Evolutionary conservation across 2,113 vertebrate species (phyloP).

Genomic region (Asarcornis scutulata): DNA sequence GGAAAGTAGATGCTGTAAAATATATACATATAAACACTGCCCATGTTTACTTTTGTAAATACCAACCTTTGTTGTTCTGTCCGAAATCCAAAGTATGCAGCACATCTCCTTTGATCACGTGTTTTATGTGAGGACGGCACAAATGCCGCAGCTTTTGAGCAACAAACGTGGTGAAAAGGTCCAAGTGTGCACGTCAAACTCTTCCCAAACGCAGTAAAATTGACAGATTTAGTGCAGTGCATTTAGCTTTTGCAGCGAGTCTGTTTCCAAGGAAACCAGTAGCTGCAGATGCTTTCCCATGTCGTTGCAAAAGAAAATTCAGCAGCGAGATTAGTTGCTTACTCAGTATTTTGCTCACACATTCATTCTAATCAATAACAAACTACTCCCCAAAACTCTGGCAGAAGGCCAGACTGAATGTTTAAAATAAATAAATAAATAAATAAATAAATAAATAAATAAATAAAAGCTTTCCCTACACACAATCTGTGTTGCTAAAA

Average conservation of each 20-base stretch:
- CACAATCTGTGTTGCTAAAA: background rate
- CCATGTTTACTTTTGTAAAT: background rate
- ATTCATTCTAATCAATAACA: background rate
- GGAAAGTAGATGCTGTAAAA: background rate
- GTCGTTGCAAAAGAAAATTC: background rate
- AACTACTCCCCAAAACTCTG: background rate
- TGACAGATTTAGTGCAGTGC: background rate
- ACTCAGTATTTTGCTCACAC: background rate
- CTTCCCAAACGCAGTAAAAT: conserved; percentile 18
- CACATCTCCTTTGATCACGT: background rate
- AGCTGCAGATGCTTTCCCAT: conserved; percentile 53
- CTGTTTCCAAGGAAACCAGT: conserved; percentile 72
- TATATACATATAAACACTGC: background rate
- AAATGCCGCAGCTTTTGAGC: background rate
- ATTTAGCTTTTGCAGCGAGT: conserved; percentile 29
- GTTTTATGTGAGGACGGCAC: background rate
- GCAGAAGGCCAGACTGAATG: background rate
- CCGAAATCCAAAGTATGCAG: background rate
- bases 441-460: background rate
- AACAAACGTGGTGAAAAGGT: background rate
- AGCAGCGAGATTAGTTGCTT: background rate
- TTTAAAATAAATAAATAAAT: background rate
- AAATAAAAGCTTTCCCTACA: background rate
- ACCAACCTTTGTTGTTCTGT: conserved; percentile 41
- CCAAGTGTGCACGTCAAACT: background rate